phyloP scores from a whole-genome alignment of 2,113 vertebrate species.

The Passer montanus region DNA sequence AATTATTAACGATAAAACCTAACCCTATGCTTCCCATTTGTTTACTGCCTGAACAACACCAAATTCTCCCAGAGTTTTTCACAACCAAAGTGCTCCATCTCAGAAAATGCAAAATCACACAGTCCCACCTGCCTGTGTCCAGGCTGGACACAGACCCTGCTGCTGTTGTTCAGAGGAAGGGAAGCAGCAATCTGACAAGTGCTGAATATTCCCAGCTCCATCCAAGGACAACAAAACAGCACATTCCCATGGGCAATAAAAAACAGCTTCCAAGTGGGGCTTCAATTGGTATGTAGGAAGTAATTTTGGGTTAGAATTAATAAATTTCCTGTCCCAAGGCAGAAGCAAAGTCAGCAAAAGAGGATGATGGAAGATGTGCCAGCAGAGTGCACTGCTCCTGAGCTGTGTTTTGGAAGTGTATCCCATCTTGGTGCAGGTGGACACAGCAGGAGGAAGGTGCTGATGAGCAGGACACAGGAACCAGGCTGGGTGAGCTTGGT shows the following conservation, averaged over 20 bases:
- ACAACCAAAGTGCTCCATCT: neutral
- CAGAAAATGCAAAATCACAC: neutral
- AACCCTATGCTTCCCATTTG: neutral
- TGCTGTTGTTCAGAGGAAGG: neutral
- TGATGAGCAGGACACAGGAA: neutral
- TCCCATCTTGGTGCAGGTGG: fast-evolving
- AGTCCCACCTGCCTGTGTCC: neutral
- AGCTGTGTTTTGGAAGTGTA: neutral
- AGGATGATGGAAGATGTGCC: neutral
- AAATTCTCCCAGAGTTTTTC: neutral
- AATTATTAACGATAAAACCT: neutral
- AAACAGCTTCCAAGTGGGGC: neutral
- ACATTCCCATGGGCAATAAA: neutral
- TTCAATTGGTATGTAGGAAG: neutral
- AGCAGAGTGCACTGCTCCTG: neutral
- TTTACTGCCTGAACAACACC: neutral
- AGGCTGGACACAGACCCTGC: neutral
- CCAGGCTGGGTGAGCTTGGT: neutral
- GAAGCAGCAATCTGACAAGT: neutral
- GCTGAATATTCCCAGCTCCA: neutral
- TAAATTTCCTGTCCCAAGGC: neutral
- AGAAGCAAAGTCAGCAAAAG: neutral
- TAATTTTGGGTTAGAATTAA: neutral
- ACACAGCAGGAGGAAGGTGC: neutral
- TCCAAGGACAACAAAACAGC: neutral